Evolutionary conservation across 2,888 invertebrate genomes (phyloP).

Genomic region (Drosophila maculinotata): DNA sequence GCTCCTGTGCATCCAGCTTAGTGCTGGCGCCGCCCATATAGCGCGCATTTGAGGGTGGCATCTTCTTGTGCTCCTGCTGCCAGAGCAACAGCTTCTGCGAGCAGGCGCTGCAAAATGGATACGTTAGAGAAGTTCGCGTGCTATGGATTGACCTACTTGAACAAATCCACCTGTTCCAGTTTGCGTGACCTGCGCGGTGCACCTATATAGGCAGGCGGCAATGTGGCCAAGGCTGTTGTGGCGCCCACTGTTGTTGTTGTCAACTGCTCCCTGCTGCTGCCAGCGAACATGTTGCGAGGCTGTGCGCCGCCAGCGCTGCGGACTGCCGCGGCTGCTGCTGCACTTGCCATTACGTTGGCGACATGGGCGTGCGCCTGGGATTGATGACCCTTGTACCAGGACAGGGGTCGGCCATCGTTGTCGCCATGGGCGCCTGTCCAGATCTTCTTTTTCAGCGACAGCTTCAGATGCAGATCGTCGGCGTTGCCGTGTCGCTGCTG

Average conservation of each 20-base stretch:
- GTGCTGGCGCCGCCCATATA: conserved; percentile 41
- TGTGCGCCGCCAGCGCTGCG: conserved; percentile 85
- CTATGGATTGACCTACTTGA: conserved; percentile 48
- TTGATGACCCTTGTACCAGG: conserved; percentile 88
- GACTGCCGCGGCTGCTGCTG: conserved; percentile 86
- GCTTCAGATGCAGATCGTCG: conserved; percentile 87
- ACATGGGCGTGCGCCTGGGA: conserved; percentile 40
- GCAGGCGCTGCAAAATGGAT: conserved; percentile 86
- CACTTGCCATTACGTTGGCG: conserved; percentile 29
- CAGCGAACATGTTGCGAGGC: conserved; percentile 19
- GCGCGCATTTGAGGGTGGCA: conserved; percentile 30
- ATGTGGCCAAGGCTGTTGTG: not conserved
- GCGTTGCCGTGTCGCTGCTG: conserved; percentile 48
- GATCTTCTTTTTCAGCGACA: conserved; percentile 90
- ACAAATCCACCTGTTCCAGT: conserved; percentile 65
- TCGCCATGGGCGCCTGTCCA: conserved; percentile 88
- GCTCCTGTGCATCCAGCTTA: conserved; percentile 49
- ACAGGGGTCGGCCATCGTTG: conserved; percentile 86
- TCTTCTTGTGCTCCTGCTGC: conserved; percentile 75
- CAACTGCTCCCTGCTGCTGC: conserved; percentile 7
- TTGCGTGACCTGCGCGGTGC: conserved; percentile 54
- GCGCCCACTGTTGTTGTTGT: not conserved
- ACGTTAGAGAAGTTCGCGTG: no score
- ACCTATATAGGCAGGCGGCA: conserved; percentile 50
- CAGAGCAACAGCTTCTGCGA: conserved; percentile 87